These are phyloP conservation scores for Steatornis caripensis DNA, from an alignment of 2,113 vertebrate genomes.

Conservation along the genomic window DNA sequence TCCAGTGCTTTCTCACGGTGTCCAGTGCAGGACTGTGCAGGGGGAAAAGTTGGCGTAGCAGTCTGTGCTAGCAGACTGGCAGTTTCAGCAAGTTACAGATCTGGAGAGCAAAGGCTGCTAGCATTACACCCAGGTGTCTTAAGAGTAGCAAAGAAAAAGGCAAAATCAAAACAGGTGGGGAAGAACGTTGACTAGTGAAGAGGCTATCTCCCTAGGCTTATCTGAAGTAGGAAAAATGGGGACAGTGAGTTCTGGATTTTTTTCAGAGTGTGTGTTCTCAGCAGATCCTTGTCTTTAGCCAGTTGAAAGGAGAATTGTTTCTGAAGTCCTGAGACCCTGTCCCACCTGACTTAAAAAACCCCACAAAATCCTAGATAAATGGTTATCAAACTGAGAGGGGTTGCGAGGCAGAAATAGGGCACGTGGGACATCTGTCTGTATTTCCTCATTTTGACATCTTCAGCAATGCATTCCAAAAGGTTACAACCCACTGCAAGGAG, in stretches of 20 bases:
- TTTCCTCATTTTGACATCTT: background rate
- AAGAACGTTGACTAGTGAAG: background rate
- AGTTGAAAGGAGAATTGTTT: background rate
- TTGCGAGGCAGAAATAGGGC: background rate
- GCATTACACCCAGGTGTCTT: background rate
- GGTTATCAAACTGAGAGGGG: background rate
- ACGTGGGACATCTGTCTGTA: background rate
- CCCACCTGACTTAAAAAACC: background rate
- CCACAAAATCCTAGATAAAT: background rate
- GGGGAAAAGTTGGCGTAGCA: background rate
- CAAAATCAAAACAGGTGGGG: background rate
- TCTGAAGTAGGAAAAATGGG: background rate
- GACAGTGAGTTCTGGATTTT: background rate
- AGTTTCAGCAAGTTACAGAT: background rate
- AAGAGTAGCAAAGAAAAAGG: background rate
- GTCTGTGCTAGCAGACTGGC: background rate
- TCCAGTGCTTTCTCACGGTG: background rate
- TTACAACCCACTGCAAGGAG: background rate
- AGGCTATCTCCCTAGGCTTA: background rate
- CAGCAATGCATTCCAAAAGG: background rate
- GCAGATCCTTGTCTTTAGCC: background rate
- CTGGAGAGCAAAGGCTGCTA: background rate
- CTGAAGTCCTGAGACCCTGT: background rate
- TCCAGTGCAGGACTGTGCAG: background rate
- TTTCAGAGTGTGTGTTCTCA: background rate